Evolutionary conservation across 2,113 vertebrate genomes (phyloP), one percentile per base, ranked within the genome.

Genomic region (Syngnathus floridae): DNA sequence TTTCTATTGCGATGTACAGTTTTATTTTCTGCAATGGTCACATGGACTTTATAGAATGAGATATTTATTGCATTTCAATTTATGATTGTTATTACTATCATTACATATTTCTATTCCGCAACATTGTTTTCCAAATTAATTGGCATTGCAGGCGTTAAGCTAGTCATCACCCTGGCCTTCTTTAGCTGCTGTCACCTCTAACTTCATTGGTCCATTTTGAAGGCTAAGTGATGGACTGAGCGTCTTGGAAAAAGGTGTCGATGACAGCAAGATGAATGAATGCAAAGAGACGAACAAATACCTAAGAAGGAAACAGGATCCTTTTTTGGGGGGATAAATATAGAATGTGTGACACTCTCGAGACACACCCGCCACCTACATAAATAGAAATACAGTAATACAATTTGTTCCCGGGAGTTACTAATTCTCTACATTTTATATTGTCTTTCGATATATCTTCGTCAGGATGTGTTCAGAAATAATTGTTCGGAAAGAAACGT

Each of bases 231-330:
- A 80, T 48, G 19, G 78, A 74, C 76, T n/a, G 69, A 64, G 58
- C 21, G 16, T 64, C 75, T 77, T 79, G 74, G 61, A 55, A 52
- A 48, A 65, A 68, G 54, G 45, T 31, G 69, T 46, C 70, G 84
- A 56, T 85, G 82, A 88, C 84, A 88, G 76, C 66, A 87, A 87
- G 82, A 87, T 1, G 67, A 80, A 88, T 83, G 76, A 66, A 81
- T 81, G 83, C 69, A 71, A 83, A 83, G 84, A 88, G 76, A 69
- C 68, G 0, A 37, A 81, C 75, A 82, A 82, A 86, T 77, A 65
- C 62, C 74, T 1, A 61, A 84, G 75, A 75, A 82, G 74, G 79
- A 82, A 86, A 85, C 8, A 0, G 62, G 79, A 82, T 76, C 67
- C 71, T 64, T 63, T 69, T 75, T 67, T 75, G n/a, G 21, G 14